Base-by-base conservation (phyloP, 2,797 vertebrate genomes). In the Phrynocephalus vlangalii region DNA sequence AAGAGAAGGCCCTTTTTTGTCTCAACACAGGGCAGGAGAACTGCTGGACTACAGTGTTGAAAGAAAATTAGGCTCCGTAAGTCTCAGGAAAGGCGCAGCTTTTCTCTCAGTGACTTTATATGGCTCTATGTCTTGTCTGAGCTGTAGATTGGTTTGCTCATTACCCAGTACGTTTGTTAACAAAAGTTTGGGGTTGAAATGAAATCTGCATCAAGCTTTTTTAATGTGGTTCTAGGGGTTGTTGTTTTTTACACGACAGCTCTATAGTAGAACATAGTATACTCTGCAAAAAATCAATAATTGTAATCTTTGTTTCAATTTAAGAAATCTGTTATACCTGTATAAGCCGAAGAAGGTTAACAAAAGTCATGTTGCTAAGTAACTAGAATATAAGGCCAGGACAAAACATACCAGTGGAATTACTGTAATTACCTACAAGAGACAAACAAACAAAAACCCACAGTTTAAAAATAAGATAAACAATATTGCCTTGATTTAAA, bases 341-440 rank as follows among this genome's bases (percentile, higher is more conserved):
- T 44, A 15, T 80, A 86, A 86, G 9, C 15, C 38, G 0, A 44
- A 9, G 66, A 0, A 75, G 6, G 63, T 92, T 92, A 88, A 15
- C 56, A 79, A 80, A 90, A 3, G 44, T 84, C 68, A 3, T 86
- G 68, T 90, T 91, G 68, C 76, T 92, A 95, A 93, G 68, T 90
- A 92, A 86, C 92, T 33, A 91, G 15, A 20, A 38, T 89, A 88
- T 86, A 4, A 84, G 89, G 90, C 90, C 94, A 48, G 93, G 92
- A 89, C 82, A 0, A 91, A 73, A 84, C n/a, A 75, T 24, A 44
- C 1, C 44, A 26, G 7, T n/a, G 66, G 26, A 4, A 86, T 30
- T 3, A 88, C 73, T 90, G 92, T 8, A 85, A n/a, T 75, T 87
- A 56, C 6, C 22, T 88, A 93, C 82, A 60, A 84, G 82, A 85